Evolutionary conservation across 2,888 invertebrate genomes (phyloP).

Genomic region (Dolichomitus sp.): DNA sequence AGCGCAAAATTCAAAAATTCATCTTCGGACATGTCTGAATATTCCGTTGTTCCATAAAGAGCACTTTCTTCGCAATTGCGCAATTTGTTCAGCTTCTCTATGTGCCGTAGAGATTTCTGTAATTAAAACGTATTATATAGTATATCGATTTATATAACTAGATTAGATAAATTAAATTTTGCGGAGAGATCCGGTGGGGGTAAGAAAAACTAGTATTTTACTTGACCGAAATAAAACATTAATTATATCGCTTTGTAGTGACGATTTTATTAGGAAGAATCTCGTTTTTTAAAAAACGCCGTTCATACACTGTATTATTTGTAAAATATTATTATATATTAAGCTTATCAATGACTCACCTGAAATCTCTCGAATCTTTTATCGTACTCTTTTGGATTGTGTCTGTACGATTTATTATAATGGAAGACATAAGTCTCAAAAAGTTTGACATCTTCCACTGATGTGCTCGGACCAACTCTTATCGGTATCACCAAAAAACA

Average conservation of each 20-base stretch:
- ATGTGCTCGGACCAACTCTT: conserved; percentile 80
- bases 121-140: conserved; percentile 65
- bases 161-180: conserved; percentile 12
- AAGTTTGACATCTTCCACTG: conserved; percentile 78
- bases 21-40: conserved; percentile 88
- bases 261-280: conserved; percentile 61
- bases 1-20: conserved; percentile 87
- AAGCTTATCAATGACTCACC: conserved; percentile 77
- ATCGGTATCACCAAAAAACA: conserved; percentile 87
- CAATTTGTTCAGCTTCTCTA: conserved; percentile 86
- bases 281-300: background rate
- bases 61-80: conserved; percentile 86
- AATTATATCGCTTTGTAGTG: no score
- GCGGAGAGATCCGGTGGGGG: background rate
- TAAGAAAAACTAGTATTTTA: background rate
- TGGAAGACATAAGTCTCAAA: conserved; percentile 86
- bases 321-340: background rate
- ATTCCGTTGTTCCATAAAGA: conserved; percentile 88
- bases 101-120: conserved; percentile 86
- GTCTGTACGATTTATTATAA: conserved; percentile 87
- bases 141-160: conserved; percentile 16
- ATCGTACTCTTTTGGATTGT: conserved; percentile 84
- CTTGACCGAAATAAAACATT: background rate
- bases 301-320: background rate
- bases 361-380: conserved; percentile 85